Percentiles rank a stretch among this genome's conserved stretches.
Evolutionary conservation across 2,888 invertebrate genomes (phyloP).

Genomic region (Diadegma fenestrale): DNA sequence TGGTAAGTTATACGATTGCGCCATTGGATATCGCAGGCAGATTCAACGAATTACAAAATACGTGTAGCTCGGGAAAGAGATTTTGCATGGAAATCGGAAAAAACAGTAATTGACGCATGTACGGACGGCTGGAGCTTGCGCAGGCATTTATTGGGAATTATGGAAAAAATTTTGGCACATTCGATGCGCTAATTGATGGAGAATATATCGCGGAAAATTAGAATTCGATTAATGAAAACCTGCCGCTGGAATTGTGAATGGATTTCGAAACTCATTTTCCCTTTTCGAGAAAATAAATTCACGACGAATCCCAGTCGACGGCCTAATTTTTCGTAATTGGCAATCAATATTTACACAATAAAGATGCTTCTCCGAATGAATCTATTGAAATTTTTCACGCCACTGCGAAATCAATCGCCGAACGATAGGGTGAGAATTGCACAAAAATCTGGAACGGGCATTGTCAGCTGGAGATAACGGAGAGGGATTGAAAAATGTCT

Average conservation of each 20-base stretch:
- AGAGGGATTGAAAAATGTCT: constrained; percentile 47
- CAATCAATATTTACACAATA: neutral
- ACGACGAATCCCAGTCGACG: neutral
- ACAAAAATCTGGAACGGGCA: constrained; percentile 10
- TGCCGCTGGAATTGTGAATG: neutral
- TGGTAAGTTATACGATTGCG: constrained; percentile 1
- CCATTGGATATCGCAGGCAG: neutral
- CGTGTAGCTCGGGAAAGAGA: neutral
- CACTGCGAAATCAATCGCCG: constrained; percentile 52
- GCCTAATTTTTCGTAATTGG: neutral
- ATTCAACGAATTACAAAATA: constrained; percentile 21
- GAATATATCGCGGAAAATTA: constrained; percentile 6
- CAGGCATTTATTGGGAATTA: constrained; percentile 57
- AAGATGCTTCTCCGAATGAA: neutral
- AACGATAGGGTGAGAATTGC: constrained; percentile 19
- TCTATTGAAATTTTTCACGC: constrained; percentile 61
- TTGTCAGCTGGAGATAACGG: constrained; percentile 32
- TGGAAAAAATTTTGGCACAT: constrained; percentile 29
- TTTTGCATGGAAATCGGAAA: constrained; percentile 70
- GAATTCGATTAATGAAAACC: neutral
- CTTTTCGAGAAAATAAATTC: constrained; percentile 4
- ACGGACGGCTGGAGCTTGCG: constrained; percentile 9
- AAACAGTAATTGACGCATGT: constrained; percentile 85
- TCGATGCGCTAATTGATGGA: neutral
- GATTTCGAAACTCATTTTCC: neutral